phyloP scores from a whole-genome alignment of 1,140 invertebrate genomes.

The Sminthurinus signatus region DNA sequence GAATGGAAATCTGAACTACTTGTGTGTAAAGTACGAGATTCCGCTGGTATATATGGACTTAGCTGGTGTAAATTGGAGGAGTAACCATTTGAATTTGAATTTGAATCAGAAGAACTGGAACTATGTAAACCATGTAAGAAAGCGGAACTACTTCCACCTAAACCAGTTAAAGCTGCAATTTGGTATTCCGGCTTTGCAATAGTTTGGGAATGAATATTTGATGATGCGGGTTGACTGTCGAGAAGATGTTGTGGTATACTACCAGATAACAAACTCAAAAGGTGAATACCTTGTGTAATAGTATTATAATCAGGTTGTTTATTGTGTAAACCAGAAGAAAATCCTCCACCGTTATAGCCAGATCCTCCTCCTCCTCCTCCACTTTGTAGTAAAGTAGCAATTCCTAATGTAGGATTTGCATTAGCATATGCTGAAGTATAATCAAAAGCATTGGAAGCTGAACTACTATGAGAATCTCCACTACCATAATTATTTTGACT shows the following conservation, averaged over 20 bases:
- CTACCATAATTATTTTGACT: background rate
- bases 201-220: constrained; percentile 1
- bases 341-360: no score
- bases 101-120: background rate
- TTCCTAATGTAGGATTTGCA: constrained; percentile 6
- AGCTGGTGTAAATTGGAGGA: no score
- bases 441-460: background rate
- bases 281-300: constrained; percentile 31
- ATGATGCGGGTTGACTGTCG: background rate
- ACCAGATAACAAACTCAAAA: constrained; percentile 26
- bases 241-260: constrained; percentile 26
- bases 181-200: constrained; percentile 16
- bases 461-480: background rate
- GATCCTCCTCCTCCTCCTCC: no score
- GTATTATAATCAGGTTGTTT: constrained; percentile 25
- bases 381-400: constrained; percentile 5
- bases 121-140: constrained; percentile 18
- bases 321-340: background rate
- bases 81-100: background rate
- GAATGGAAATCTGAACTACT: constrained; percentile 13
- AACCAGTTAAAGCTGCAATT: constrained; percentile 18
- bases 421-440: background rate
- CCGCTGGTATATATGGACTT: background rate
- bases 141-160: constrained; percentile 7
- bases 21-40: constrained; percentile 8